Percentiles rank a stretch among this genome's conserved stretches.
phyloP scores from a whole-genome alignment of 2,797 vertebrate species.

The Melanotaenia trifasciata region DNA sequence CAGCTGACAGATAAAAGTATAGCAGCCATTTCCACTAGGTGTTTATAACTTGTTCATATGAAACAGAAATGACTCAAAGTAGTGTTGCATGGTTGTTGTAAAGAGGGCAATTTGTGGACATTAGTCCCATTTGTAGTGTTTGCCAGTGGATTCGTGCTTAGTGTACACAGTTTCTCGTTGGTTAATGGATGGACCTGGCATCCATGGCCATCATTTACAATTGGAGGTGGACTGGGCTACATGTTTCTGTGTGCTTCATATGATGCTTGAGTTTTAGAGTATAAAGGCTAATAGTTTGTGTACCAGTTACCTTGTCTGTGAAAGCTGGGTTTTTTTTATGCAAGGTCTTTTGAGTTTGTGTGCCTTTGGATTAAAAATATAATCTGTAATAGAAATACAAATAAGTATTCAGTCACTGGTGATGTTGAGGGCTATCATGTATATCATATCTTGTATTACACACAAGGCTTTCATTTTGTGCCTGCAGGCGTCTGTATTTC shows the following conservation, averaged over 20 bases:
- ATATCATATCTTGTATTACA: constrained; percentile 19
- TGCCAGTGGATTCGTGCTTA: constrained; percentile 23
- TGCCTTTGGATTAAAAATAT: constrained; percentile 35
- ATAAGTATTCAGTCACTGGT: constrained; percentile 24
- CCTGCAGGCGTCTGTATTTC: constrained; percentile 11
- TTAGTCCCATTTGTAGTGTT: constrained; percentile 20
- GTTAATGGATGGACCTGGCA: constrained; percentile 26
- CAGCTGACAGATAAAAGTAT: constrained; percentile 47
- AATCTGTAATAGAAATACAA: constrained; percentile 22
- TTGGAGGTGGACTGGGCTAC: constrained; percentile 3
- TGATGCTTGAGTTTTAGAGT: constrained; percentile 32
- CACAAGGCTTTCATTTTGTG: constrained; percentile 35
- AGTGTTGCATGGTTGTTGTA: constrained; percentile 11
- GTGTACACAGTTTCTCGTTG: constrained; percentile 15
- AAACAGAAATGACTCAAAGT: background rate
- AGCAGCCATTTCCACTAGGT: constrained; percentile 30
- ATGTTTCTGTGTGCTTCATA: constrained; percentile 44
- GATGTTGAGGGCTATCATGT: constrained; percentile 28
- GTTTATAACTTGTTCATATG: constrained; percentile 5
- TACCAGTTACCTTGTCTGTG: constrained; percentile 41
- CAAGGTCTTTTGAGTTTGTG: constrained; percentile 51
- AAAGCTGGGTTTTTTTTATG: constrained; percentile 40
- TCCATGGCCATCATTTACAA: constrained; percentile 39
- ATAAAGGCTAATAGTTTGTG: constrained; percentile 29
- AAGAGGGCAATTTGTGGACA: constrained; percentile 34